Conservation (phyloP, 2,113 vertebrate genomes). For the Saiga tatarica region DNA sequence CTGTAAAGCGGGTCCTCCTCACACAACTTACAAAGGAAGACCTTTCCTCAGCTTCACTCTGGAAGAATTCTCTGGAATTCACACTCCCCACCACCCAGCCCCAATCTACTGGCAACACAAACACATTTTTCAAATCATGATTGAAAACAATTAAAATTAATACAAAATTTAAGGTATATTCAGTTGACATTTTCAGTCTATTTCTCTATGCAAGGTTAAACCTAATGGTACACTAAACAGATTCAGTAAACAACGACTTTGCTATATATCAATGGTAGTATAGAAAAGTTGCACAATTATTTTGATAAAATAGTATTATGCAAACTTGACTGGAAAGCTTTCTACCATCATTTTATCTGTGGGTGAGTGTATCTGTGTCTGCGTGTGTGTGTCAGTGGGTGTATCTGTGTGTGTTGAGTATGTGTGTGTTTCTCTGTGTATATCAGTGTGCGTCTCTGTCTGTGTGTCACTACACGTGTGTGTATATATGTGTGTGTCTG, state of each 20-base stretch:
- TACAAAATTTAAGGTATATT: background rate
- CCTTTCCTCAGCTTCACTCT: no score
- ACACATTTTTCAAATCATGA: background rate
- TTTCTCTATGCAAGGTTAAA: background rate
- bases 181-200: background rate
- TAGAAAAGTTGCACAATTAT: background rate
- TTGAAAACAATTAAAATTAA: background rate
- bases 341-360: background rate
- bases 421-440: accelerated
- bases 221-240: no score
- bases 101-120: accelerated
- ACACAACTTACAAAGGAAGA: accelerated
- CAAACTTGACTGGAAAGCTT: background rate
- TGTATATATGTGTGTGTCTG: background rate
- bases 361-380: background rate
- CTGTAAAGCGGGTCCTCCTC: no score
- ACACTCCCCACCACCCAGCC: accelerated
- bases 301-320: no score
- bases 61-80: background rate
- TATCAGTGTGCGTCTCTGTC: accelerated
- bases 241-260: no score
- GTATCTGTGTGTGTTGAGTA: background rate
- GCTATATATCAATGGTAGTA: no score
- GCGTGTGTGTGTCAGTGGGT: background rate
- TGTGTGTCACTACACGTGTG: accelerated